Conservation (phyloP, 2,113 vertebrate genomes). For the Etheostoma spectabile region DNA sequence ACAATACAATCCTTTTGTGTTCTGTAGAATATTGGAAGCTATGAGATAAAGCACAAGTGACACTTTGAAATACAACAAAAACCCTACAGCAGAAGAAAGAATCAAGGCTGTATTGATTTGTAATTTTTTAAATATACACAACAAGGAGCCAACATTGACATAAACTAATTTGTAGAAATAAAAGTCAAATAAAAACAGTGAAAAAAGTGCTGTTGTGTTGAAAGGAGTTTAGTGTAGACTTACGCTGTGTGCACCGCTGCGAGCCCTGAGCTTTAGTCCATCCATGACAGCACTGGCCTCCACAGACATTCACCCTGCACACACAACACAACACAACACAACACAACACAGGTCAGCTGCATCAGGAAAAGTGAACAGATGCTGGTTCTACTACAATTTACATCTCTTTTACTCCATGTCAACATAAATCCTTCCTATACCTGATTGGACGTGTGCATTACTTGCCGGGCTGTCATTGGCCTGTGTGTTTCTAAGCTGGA, state of each 20-base stretch:
- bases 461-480: too few species aligned
- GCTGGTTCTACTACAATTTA: background rate
- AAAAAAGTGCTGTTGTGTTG: background rate
- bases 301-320: constrained; percentile 95
- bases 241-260: constrained; percentile 96
- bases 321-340: constrained; percentile 80
- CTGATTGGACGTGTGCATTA: background rate
- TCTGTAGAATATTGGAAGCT: background rate
- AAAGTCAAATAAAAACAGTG: background rate
- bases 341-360: constrained; percentile 36
- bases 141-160: background rate
- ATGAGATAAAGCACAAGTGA: background rate
- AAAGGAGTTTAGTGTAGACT: constrained; percentile 74
- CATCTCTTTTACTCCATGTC: constrained; percentile 5
- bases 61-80: background rate
- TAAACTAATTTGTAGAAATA: background rate
- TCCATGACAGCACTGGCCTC: constrained; percentile 95
- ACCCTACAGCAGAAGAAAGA: background rate
- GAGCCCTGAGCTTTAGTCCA: constrained; percentile 94
- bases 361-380: background rate
- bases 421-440: background rate
- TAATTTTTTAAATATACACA: background rate
- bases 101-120: background rate
- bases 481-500: background rate
- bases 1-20: too few species aligned